phyloP scores from a whole-genome alignment of 1,140 invertebrate genomes.

The Battus philenor region DNA sequence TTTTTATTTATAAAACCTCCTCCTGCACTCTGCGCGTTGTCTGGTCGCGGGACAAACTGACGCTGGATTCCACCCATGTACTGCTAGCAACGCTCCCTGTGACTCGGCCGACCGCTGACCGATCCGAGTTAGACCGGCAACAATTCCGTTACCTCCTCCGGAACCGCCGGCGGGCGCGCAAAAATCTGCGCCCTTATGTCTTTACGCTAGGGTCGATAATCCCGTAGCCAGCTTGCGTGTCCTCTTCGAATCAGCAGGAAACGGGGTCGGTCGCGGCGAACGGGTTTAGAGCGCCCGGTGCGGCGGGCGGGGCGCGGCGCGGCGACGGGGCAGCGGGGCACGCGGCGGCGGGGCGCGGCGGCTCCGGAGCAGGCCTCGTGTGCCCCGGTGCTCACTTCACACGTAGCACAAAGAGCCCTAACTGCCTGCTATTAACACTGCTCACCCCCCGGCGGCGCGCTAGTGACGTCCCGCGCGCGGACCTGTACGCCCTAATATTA shows the following conservation, averaged over 20 bases:
- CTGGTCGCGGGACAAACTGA: too few relatives aligned
- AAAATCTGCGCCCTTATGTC: too few relatives aligned
- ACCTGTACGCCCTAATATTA: too few relatives aligned
- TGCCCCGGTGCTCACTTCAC: slow-evolving; percentile 66
- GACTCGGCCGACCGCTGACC: slow-evolving; percentile 2
- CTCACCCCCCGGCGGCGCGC: slow-evolving; percentile 37
- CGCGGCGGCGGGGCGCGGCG: slow-evolving; percentile 19
- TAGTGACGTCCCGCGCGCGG: slow-evolving; percentile 44
- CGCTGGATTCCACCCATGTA: background rate
- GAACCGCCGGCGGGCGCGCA: slow-evolving; percentile 7
- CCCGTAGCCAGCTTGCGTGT: background rate
- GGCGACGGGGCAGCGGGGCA: slow-evolving; percentile 21
- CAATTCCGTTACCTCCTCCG: slow-evolving; percentile 12
- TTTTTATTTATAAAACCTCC: too few relatives aligned
- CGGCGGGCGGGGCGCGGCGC: slow-evolving; percentile 23
- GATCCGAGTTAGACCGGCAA: slow-evolving; percentile 11
- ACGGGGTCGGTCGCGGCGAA: slow-evolving; percentile 46
- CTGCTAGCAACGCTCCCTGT: slow-evolving; percentile 6
- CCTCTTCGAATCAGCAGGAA: slow-evolving; percentile 26
- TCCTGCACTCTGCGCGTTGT: too few relatives aligned
- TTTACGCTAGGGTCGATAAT: background rate
- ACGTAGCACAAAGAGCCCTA: slow-evolving; percentile 68
- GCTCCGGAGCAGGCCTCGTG: slow-evolving; percentile 33
- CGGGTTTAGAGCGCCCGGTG: slow-evolving; percentile 35
- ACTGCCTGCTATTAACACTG: slow-evolving; percentile 71